Evolutionary conservation across 2,113 vertebrate genomes (phyloP).

Genomic region (Ciconia boyciana): DNA sequence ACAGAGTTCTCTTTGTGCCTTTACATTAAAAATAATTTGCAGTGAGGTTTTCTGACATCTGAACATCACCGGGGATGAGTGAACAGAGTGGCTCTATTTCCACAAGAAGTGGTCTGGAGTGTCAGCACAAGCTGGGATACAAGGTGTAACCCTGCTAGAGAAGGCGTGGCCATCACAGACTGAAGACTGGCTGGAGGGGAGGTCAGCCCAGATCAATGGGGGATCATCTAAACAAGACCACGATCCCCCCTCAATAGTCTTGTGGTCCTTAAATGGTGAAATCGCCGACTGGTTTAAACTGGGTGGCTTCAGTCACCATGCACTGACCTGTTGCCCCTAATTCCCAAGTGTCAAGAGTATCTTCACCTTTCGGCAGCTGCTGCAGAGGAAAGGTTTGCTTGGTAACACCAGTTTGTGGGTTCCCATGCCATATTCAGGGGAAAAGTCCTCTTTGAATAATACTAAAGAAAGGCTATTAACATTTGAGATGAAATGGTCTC

Average conservation of each 20-base stretch:
- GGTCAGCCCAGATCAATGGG: not conserved
- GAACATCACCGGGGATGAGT: not conserved
- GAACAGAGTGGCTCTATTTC: not conserved
- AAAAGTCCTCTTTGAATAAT: not conserved
- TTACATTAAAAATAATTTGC: not conserved
- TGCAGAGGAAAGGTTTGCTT: not conserved
- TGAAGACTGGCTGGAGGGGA: not conserved
- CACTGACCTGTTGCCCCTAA: not conserved
- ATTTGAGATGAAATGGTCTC: not conserved
- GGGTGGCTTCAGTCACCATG: fast-evolving
- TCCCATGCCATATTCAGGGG: not conserved
- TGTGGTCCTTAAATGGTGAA: not conserved
- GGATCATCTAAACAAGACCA: not conserved
- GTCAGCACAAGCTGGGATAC: not conserved
- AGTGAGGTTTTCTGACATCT: not conserved
- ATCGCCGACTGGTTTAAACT: not conserved
- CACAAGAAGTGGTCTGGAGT: not conserved
- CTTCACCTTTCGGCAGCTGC: not conserved
- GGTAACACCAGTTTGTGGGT: not conserved
- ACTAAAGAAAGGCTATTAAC: not conserved
- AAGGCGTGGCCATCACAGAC: not conserved
- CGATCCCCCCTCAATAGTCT: fast-evolving
- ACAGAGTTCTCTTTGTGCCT: not conserved
- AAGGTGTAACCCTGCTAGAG: not conserved
- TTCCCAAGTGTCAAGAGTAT: not conserved